phyloP scores from a whole-genome alignment of 2,888 invertebrate species.

The Dicranocentrus wangi region DNA sequence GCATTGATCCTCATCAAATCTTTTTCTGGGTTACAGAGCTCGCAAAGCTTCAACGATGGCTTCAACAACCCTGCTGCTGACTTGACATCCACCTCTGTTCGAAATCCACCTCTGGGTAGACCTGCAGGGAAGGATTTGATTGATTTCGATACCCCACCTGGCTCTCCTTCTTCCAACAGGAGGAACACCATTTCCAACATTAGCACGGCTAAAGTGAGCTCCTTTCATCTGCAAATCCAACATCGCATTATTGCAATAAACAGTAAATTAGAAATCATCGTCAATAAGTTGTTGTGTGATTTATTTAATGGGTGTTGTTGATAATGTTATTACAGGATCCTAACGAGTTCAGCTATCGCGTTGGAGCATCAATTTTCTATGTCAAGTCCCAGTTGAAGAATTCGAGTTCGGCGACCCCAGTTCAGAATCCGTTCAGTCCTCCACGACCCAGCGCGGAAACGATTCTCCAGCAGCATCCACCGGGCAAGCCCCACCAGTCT shows the following conservation, averaged over 20 bases:
- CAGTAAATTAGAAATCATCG: no score
- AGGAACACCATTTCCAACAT: conserved; percentile 41
- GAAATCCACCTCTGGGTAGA: neutral
- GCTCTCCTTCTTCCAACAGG: conserved; percentile 37
- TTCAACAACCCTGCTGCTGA: conserved; percentile 60
- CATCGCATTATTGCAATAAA: no score
- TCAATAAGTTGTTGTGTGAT: neutral
- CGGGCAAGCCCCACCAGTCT: neutral
- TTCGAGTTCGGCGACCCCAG: conserved; percentile 45
- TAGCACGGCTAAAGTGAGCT: conserved; percentile 26
- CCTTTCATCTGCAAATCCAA: no score
- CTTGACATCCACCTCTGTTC: conserved; percentile 10
- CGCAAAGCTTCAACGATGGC: conserved; percentile 69
- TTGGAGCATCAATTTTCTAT: conserved; percentile 72
- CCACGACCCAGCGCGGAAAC: conserved; percentile 70
- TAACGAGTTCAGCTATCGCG: conserved; percentile 70
- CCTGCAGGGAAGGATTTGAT: conserved; percentile 64
- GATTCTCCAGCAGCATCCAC: conserved; percentile 22
- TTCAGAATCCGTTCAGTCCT: conserved; percentile 71
- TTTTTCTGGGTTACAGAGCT: conserved; percentile 51
- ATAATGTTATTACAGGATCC: conserved; percentile 54
- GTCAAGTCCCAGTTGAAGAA: conserved; percentile 69
- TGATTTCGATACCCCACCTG: conserved; percentile 68
- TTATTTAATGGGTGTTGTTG: neutral
- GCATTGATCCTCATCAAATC: no score